phyloP scores from a whole-genome alignment of 2,797 vertebrate genomes.

The Manis pentadactyla region DNA sequence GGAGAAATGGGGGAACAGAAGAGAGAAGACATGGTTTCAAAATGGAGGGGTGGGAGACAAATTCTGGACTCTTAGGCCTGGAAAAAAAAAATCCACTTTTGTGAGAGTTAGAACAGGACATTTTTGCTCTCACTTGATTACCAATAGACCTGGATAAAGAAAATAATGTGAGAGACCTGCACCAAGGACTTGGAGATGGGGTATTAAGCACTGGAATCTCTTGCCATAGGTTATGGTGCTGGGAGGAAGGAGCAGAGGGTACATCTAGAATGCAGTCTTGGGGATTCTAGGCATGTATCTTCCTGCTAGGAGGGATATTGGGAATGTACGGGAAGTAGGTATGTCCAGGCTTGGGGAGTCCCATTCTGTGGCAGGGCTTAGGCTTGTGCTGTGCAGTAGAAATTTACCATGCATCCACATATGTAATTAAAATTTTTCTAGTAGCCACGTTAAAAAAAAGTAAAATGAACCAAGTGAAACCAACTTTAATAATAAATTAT shows the following conservation, averaged over 20 bases:
- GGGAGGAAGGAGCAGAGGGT: not conserved
- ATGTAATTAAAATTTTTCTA: conserved; percentile 1
- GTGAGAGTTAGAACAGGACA: not conserved
- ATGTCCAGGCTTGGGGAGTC: not conserved
- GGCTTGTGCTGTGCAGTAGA: not conserved
- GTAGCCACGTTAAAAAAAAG: conserved; percentile 13
- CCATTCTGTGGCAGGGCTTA: not conserved
- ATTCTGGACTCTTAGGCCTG: not conserved
- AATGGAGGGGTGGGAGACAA: conserved; percentile 28
- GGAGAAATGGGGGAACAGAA: not conserved
- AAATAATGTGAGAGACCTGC: not conserved
- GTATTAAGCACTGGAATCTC: not conserved
- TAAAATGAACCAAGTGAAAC: conserved; percentile 19
- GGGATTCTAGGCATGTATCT: not conserved
- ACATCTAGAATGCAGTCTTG: not conserved
- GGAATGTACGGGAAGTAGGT: not conserved
- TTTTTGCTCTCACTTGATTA: conserved; percentile 28
- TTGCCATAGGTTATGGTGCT: not conserved
- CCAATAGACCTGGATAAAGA: not conserved
- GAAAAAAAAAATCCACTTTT: not conserved
- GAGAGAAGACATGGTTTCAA: not conserved
- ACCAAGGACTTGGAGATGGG: not conserved
- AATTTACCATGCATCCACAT: not conserved
- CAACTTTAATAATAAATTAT: conserved; percentile 16
- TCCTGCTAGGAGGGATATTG: not conserved